Evolutionary conservation across 1,140 invertebrate genomes (phyloP), one percentile per base, ranked within the genome.

Genomic region (Drosophila pruinosa): DNA sequence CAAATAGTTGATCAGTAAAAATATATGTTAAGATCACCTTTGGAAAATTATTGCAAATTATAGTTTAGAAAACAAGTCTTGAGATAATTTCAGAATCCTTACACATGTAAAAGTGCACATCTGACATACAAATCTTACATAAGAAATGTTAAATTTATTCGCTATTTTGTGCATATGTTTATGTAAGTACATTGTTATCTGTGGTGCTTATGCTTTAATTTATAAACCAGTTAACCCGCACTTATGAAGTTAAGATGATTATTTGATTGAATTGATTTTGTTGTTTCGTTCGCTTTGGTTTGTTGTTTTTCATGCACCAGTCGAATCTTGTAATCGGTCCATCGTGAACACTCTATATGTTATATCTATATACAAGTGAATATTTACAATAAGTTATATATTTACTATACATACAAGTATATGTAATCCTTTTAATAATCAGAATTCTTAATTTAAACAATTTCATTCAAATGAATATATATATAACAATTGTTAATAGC

Each of bases 401-500:
- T 75, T 61, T 28, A 72, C 58, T 74, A 71, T 81, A 62, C 56
- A 77, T 77, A 45, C 22, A 64, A n/a, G 38, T 50, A 58, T 70
- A 47, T 76, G 62, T 67, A 72, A 54, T 68, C 24, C 34, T 48
- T 73, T 47, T 22, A 47, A 47, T 21, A 56, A 75, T 64, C n/a
- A n/a, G 43, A 78, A 64, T 79, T 34, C 59, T 48, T 69, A 53
- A 64, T 36, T 82, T 72, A 59, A 76, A 82, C 58, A 68, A 73
- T 73, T 67, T 72, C 48, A 73, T 71, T 79, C 24, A 63, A 67
- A 78, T 72, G 53, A 34, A 28, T 58, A 47, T 45, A 43, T 28
- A 58, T 58, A 50, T 50, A 83, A 78, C 78, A 81, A 68, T 68
- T 81, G 74, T 92, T 91, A 94, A 90, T 94, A 93, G 81, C 93